Evolutionary conservation across 1,140 invertebrate species (phyloP), one percentile per base, ranked within the genome.

Genomic region (Oryzaephilus surinamensis): DNA sequence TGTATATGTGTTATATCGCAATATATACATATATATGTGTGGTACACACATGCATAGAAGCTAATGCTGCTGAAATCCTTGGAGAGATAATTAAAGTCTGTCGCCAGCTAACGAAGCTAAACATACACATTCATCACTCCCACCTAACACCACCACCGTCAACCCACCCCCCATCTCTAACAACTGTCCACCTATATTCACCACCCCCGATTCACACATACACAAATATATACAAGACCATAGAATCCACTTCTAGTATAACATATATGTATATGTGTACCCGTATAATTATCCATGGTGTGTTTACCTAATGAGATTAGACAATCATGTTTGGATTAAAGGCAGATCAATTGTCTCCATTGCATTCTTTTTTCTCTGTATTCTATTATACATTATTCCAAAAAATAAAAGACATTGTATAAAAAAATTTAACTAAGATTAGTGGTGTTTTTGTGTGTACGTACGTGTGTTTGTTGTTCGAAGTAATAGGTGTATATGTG

Each of bases 1-100:
- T n/a, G n/a, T n/a, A n/a, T n/a, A n/a, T n/a, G n/a, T n/a, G n/a
- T n/a, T n/a, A n/a, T n/a, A n/a, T n/a, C n/a, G n/a, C n/a, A n/a
- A n/a, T n/a, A n/a, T n/a, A n/a, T n/a, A n/a, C n/a, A n/a, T n/a
- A n/a, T n/a, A n/a, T n/a, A n/a, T n/a, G n/a, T n/a, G n/a, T n/a
- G n/a, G n/a, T n/a, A n/a, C n/a, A n/a, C n/a, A n/a, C n/a, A n/a
- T 41, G 24, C 41, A 45, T 46, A 46, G 44, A 43, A 41, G 51
- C 53, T 53, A 53, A 53, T 51, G 51, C 51, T 46, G 39, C 41
- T 46, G 48, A 47, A 54, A 49, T 56, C 54, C 54, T 56, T 56
- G 51, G 54, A 56, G 53, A 54, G 49, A 54, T 54, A 56, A 56
- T 56, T 56, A 56, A 52, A 56, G 54, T 54, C 51, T 50, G 49